Evolutionary conservation across 1,140 invertebrate species (phyloP), one percentile per base, ranked within the genome.

Genomic region (Scaptomyza montana): DNA sequence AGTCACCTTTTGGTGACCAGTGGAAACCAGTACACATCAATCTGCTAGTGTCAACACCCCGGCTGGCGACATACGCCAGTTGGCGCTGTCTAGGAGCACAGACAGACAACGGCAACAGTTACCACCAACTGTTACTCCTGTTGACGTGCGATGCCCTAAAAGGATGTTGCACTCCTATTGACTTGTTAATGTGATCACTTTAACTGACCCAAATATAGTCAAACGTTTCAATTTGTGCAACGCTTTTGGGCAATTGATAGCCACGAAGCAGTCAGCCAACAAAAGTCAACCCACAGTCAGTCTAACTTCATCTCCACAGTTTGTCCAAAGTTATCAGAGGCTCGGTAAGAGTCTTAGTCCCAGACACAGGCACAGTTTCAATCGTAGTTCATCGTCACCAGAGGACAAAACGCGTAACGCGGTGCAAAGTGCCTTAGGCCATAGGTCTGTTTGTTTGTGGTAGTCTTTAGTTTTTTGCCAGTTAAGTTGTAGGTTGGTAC

Each of bases 111-210:
- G 57, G 45, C 61, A 71, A 33, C 61, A 50, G 69, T 33, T 76
- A 72, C 74, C 74, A 76, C 74, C 74, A 72, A 72, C 74, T 76
- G 74, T 72, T 74, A 66, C 77, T 80, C 71, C 75, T 76, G 79
- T 51, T 69, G 84, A 79, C 77, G 79, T 80, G 82, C 81, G 85
- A 86, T 89, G 84, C 84, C 84, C 84, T 89, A 89, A 89, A 89
- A 89, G 84, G 84, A 89, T 68, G 50, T 74, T 89, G 84, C 77
- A 89, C 84, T 89, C 80, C 84, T 89, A 89, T 89, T 89, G 84
- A 89, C 84, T 89, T 89, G 84, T 89, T 89, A 89, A 89, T 89
- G 84, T 84, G 84, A 89, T 89, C 84, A 89, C 84, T 89, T 89
- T 89, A 89, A 80, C 84, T 89, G 84, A 89, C 84, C 84, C 84